Conservation (phyloP, 2,113 vertebrate genomes). For the Vulpes lagopus region DNA sequence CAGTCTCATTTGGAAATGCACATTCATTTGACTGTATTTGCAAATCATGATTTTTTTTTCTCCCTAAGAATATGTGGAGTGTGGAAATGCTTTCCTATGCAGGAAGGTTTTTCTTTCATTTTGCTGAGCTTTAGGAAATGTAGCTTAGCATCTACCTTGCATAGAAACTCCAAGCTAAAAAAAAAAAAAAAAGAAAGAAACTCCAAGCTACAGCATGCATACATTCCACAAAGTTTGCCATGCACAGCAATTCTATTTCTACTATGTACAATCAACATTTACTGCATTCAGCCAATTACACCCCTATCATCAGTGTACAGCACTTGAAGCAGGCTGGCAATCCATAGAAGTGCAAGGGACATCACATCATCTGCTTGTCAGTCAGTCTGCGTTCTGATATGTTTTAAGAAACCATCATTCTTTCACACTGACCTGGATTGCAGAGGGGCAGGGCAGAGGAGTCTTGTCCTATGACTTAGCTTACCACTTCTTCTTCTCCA, state of each 20-base stretch:
- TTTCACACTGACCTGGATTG: not conserved
- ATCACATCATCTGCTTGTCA: not conserved
- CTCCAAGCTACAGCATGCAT: not conserved
- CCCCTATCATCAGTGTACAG: not conserved
- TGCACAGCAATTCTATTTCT: not conserved
- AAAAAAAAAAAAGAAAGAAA: not conserved
- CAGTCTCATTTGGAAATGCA: constrained; percentile 7
- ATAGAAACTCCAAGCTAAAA: not conserved
- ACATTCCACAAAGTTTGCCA: constrained; percentile 25
- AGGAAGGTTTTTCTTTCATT: constrained; percentile 43
- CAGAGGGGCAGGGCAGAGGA: no score
- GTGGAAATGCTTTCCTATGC: constrained; percentile 51
- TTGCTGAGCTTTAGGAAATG: constrained; percentile 60
- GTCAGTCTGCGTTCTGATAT: not conserved
- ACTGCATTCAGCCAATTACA: not conserved
- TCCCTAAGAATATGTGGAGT: constrained; percentile 23
- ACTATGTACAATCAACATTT: not conserved
- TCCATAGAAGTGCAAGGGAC: not conserved
- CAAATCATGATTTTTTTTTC: constrained; percentile 1
- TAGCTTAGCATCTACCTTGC: not conserved
- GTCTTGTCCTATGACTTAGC: rapidly evolving
- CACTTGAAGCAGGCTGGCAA: not conserved
- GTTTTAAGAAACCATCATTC: not conserved
- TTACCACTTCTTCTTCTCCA: not conserved
- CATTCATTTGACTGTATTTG: constrained; percentile 47